These are phyloP conservation scores for Troglohyphantes excavatus DNA, from an alignment of 2,888 invertebrate species.

Conservation along the genomic window DNA sequence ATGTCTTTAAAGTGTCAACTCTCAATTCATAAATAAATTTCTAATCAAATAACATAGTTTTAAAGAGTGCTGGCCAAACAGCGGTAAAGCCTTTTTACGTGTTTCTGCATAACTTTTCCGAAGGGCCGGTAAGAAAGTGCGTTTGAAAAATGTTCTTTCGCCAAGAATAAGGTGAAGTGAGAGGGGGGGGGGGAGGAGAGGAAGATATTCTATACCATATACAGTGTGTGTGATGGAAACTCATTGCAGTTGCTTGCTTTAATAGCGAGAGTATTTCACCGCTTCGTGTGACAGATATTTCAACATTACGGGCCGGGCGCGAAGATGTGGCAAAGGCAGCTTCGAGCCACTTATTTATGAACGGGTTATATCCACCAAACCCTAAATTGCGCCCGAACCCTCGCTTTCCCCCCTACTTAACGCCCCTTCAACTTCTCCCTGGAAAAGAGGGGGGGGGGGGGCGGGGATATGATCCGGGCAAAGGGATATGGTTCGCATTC, in stretches of 20 bases:
- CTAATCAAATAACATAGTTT: slow-evolving; percentile 79
- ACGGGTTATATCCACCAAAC: slow-evolving; percentile 66
- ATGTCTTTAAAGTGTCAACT: slow-evolving; percentile 79
- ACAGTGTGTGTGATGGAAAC: slow-evolving; percentile 67
- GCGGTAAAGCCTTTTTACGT: slow-evolving; percentile 79
- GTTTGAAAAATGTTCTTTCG: slow-evolving; percentile 74
- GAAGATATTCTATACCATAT: slow-evolving; percentile 71
- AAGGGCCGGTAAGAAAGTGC: slow-evolving; percentile 53
- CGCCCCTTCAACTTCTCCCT: slow-evolving; percentile 62
- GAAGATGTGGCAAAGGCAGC: slow-evolving; percentile 59
- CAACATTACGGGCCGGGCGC: slow-evolving; percentile 73
- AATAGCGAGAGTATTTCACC: slow-evolving; percentile 79
- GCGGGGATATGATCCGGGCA: slow-evolving; percentile 72
- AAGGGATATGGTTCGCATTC: slow-evolving; percentile 74
- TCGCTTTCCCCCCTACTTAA: slow-evolving; percentile 73
- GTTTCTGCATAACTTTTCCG: slow-evolving; percentile 78
- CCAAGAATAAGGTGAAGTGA: background rate
- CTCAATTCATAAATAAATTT: slow-evolving; percentile 79
- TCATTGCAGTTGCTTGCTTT: slow-evolving; percentile 78
- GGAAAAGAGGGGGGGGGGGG: background rate
- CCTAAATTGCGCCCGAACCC: slow-evolving; percentile 74
- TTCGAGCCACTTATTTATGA: slow-evolving; percentile 73
- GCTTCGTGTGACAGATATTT: slow-evolving; percentile 77
- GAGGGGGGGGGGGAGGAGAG: slow-evolving; percentile 22
- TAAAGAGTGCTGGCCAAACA: slow-evolving; percentile 78